These are phyloP conservation scores for Helogale parvula DNA, from an alignment of 2,113 vertebrate species.

Conservation along the genomic window DNA sequence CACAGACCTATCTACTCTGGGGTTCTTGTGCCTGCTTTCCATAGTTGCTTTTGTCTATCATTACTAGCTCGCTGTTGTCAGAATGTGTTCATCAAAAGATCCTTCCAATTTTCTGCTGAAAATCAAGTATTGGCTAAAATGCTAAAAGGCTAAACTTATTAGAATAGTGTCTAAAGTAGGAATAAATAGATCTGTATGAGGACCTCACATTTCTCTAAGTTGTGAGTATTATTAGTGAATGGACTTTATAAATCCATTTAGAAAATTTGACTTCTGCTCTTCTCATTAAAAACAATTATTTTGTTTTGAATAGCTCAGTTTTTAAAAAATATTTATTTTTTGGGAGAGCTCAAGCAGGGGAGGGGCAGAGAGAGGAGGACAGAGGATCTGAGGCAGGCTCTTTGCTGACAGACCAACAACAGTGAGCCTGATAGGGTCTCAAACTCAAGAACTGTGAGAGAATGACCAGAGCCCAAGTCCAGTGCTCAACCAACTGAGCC, in stretches of 20 bases:
- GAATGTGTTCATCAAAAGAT: constrained; percentile 22
- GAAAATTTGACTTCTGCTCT: not conserved
- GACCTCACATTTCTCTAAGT: not conserved
- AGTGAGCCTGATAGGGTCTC: too few relatives aligned
- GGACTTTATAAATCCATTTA: constrained; percentile 10
- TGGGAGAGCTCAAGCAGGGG: too few relatives aligned
- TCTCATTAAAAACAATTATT: not conserved
- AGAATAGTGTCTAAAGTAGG: not conserved
- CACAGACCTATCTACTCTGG: not conserved
- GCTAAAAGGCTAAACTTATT: not conserved
- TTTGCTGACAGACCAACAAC: too few relatives aligned
- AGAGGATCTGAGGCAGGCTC: too few relatives aligned
- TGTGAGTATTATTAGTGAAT: not conserved
- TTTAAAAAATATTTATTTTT: too few relatives aligned
- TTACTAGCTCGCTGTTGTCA: not conserved
- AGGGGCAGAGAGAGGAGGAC: too few relatives aligned
- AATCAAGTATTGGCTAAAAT: constrained; percentile 6
- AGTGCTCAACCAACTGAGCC: too few relatives aligned
- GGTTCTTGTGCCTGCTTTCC: not conserved
- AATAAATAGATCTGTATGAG: not conserved
- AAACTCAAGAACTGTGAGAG: too few relatives aligned
- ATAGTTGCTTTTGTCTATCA: not conserved
- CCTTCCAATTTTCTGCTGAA: not conserved
- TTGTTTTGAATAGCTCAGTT: not conserved
- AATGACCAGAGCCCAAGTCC: too few relatives aligned